Evolutionary conservation across 2,888 invertebrate genomes (phyloP), one percentile per base, ranked within the genome.

Genomic region (Dryobota labecula): DNA sequence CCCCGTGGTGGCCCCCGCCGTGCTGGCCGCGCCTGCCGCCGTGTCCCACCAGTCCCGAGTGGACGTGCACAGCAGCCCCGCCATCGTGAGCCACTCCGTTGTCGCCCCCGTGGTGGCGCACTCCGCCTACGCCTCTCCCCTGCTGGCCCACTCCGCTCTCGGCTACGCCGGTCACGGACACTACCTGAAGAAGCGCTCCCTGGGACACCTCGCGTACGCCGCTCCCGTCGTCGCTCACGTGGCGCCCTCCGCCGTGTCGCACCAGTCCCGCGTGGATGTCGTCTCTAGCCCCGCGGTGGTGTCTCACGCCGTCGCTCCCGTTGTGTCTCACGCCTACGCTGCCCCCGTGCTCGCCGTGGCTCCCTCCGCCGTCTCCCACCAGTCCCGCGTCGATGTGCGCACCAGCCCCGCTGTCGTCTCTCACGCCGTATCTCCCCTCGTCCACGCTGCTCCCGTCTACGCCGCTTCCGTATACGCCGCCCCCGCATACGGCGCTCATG

Each of bases 201-300:
- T 91, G 82, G 87, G 88, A 70, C 89, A 92, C 87, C 74, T 88
- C 78, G 89, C 91, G 0, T 86, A 91, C 86, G 70, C 91, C 89
- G 86, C 93, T 43, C 88, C 91, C 70, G 64, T 88, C 56, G 72
- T 86, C 38, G 80, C 78, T 41, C 78, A 78, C 68, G 65, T 81
- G 3, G 94, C 94, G 45, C 93, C 96, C 24, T 89, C 96, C 62
- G 94, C 93, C 53, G 96, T 96, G n/a, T 96, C 96, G 8, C 95
- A 94, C 86, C 96, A 96, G 86, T 96, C 96, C 80, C 95, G 84
- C 49, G 78, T 85, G 43, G 84, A 85, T 27, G 84, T 85, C 49
- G 53, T 84, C 73, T 86, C 89, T 72, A 89, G 88, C 82, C 90
- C 89, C 49, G 88, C 89, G 7, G 85, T 90, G 27, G 88, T 90